phyloP scores from a whole-genome alignment of 2,888 invertebrate species.

The Microctonus brassicae region DNA sequence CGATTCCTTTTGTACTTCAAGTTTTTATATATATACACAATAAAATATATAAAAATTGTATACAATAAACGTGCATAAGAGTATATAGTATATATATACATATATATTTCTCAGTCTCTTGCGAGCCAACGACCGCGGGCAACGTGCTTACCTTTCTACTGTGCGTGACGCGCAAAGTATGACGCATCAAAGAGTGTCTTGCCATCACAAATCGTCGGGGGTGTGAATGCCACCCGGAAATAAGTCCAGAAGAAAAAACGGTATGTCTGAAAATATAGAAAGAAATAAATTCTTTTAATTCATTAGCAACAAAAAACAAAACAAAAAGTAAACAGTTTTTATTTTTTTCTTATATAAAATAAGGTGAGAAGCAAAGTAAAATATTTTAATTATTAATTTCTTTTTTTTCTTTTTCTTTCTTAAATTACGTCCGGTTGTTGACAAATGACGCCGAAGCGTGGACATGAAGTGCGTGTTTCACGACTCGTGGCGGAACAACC shows the following conservation, averaged over 20 bases:
- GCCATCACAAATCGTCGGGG: conserved; percentile 5
- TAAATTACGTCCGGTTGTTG: background rate
- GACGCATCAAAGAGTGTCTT: conserved; percentile 17
- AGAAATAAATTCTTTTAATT: conserved; percentile 1
- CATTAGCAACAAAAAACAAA: background rate
- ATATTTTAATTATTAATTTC: background rate
- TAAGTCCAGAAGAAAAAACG: conserved; percentile 1
- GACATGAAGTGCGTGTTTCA: conserved; percentile 44
- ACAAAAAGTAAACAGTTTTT: background rate
- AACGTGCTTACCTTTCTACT: conserved; percentile 4
- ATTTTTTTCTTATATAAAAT: too few relatives aligned
- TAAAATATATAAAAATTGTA: background rate
- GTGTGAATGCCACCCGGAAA: conserved; percentile 10
- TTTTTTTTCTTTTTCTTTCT: background rate
- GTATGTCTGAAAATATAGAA: background rate
- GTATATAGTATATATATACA: background rate
- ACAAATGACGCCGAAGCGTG: background rate
- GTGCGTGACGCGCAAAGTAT: conserved; percentile 8
- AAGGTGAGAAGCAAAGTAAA: background rate
- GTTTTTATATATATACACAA: background rate
- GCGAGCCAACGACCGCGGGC: conserved; percentile 18
- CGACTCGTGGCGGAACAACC: conserved; percentile 46
- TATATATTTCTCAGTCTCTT: conserved; percentile 12
- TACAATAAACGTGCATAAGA: too few relatives aligned
- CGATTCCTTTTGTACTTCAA: background rate